Evolutionary conservation across 2,113 vertebrate species (phyloP).

Genomic region (Austrofundulus limnaeus): DNA sequence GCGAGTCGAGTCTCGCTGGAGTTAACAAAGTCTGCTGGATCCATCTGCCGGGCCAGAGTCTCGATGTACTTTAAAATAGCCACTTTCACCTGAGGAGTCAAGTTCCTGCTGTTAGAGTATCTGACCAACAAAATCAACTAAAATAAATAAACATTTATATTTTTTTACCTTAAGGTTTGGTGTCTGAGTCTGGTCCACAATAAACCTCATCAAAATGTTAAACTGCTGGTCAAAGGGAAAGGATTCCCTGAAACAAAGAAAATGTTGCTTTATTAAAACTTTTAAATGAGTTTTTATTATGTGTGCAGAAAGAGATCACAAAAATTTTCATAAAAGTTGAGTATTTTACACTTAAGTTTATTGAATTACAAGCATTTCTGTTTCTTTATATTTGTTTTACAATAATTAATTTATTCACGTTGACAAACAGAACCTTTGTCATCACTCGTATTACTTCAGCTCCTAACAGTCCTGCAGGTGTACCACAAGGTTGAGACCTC

Average conservation of each 20-base stretch:
- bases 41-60: conserved; percentile 94
- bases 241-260: conserved; percentile 83
- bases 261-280: no score
- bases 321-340: no score
- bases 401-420: no score
- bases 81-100: conserved; percentile 89
- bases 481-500: not conserved
- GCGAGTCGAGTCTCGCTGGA: conserved; percentile 97
- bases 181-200: conserved; percentile 98
- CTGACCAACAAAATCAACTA: not conserved
- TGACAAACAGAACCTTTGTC: not conserved
- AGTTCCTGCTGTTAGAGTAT: no score
- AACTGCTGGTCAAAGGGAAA: conserved; percentile 99
- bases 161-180: conserved; percentile 94
- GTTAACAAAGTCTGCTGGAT: conserved; percentile 95
- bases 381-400: no score
- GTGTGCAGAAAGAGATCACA: no score
- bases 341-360: no score
- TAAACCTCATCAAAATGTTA: conserved; percentile 98
- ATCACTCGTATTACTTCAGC: not conserved
- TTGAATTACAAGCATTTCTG: no score
- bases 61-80: conserved; percentile 98
- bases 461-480: not conserved
- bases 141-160: not conserved
- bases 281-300: no score